Conservation (phyloP, 1,140 invertebrate species). For the Coptotermes formosanus region DNA sequence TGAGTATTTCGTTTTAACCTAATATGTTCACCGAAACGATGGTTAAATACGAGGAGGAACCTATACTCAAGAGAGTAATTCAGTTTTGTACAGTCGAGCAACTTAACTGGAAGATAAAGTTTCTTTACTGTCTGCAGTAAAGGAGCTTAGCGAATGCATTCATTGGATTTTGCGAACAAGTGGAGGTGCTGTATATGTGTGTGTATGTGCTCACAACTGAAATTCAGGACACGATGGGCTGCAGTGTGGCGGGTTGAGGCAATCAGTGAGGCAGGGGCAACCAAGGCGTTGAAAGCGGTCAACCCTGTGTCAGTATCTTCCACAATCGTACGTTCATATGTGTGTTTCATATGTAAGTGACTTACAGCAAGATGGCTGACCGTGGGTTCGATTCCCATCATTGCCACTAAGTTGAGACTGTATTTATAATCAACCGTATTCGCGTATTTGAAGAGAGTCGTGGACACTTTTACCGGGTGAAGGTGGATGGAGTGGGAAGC, state of each 20-base stretch:
- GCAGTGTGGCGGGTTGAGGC: background rate
- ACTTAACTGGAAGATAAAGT: conserved; percentile 19
- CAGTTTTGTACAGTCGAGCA: conserved; percentile 15
- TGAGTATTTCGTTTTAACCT: background rate
- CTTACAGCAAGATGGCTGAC: too few species aligned
- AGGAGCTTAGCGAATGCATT: conserved; percentile 14
- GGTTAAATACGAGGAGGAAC: conserved; percentile 6
- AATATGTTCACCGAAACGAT: conserved; percentile 16
- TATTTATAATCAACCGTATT: too few species aligned
- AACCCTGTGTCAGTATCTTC: background rate
- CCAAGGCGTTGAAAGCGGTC: background rate
- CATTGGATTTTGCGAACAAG: conserved; percentile 15
- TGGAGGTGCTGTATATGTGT: background rate
- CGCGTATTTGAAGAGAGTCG: too few species aligned
- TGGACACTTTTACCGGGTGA: too few species aligned
- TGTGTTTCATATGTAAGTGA: too few species aligned
- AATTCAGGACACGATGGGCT: background rate
- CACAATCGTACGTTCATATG: too few species aligned
- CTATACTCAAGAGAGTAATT: background rate
- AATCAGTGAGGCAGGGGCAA: background rate
- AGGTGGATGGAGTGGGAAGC: too few species aligned
- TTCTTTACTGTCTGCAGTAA: background rate
- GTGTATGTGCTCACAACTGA: background rate
- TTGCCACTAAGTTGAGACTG: too few species aligned
- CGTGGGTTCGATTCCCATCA: too few species aligned